These are phyloP conservation scores for Pteria penguin DNA, from an alignment of 2,888 invertebrate species.

Conservation along the genomic window DNA sequence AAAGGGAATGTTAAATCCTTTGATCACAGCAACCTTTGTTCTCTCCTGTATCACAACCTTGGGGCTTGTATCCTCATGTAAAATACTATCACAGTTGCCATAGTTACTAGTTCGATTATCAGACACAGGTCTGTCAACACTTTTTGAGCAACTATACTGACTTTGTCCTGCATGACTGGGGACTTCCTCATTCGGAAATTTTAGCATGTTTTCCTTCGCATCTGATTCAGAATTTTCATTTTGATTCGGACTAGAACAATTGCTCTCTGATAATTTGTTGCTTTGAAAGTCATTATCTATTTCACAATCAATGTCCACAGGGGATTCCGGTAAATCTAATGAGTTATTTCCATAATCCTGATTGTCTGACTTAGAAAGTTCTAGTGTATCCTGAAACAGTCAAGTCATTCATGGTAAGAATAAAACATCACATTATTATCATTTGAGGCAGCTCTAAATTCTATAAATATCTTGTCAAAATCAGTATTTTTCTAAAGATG, in stretches of 20 bases:
- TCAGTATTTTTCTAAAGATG: no score
- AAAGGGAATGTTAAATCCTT: conserved; percentile 38
- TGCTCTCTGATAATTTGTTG: background rate
- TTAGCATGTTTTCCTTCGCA: background rate
- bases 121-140: background rate
- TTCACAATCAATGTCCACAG: background rate
- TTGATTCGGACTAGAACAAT: background rate
- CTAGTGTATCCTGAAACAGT: background rate
- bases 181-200: no score
- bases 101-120: background rate
- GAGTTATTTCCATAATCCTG: background rate
- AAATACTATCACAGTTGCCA: background rate
- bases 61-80: background rate
- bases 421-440: no score
- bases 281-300: background rate
- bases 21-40: conserved; percentile 4
- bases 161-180: background rate
- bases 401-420: no score
- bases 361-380: background rate
- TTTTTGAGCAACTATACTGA: background rate
- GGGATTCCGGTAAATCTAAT: background rate
- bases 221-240: background rate
- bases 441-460: no score
- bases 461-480: no score
- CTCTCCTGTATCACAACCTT: conserved; percentile 3